Percentiles rank a stretch among this genome's conserved stretches.
These are phyloP conservation scores for Mionectes macconnelli DNA, from an alignment of 2,113 vertebrate genomes.

Conservation along the genomic window DNA sequence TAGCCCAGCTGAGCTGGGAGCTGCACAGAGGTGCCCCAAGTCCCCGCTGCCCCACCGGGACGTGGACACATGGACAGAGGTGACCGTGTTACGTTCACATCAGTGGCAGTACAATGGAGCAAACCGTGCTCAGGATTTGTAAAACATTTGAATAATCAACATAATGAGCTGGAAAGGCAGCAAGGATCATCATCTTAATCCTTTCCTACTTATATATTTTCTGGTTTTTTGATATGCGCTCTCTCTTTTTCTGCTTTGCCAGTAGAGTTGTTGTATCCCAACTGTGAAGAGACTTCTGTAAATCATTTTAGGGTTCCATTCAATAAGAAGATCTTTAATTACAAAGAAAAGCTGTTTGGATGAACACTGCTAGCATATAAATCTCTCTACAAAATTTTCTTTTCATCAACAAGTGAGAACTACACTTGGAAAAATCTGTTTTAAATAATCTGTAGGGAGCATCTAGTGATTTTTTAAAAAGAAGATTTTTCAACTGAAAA, in stretches of 20 bases:
- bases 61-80: accelerated
- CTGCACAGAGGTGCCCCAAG: not conserved
- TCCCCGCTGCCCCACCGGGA: not conserved
- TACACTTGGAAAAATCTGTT: not conserved
- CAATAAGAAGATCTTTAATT: not conserved
- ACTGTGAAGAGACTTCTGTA: not conserved
- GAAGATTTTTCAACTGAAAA: not conserved
- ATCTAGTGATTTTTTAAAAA: not conserved
- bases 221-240: accelerated
- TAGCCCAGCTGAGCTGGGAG: not conserved
- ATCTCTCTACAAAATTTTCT: not conserved
- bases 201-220: not conserved
- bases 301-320: not conserved
- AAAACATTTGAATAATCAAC: not conserved
- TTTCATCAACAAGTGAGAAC: not conserved
- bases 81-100: accelerated
- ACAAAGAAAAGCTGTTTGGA: not conserved
- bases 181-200: not conserved
- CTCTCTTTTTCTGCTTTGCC: not conserved
- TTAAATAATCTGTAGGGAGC: not conserved
- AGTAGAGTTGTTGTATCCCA: not conserved
- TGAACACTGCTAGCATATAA: not conserved
- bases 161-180: not conserved
- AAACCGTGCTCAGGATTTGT: not conserved
- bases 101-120: not conserved